Evolutionary conservation across 1,140 invertebrate genomes (phyloP).

Genomic region (Trichoplusia ni): DNA sequence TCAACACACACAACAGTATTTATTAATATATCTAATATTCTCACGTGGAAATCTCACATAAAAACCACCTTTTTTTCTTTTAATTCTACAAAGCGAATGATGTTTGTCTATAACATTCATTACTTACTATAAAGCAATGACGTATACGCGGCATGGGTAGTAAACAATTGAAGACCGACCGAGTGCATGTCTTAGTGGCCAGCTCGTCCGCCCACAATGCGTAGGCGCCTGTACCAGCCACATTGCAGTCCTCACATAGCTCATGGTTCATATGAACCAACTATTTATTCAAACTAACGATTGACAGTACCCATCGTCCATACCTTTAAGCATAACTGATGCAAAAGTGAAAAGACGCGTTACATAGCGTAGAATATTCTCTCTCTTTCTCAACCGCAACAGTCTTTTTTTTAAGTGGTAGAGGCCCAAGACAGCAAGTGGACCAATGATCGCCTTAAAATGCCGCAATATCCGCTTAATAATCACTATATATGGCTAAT

Average conservation of each 20-base stretch:
- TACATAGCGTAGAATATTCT: too few species aligned
- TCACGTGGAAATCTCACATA: too few species aligned
- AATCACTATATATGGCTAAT: constrained; percentile 5
- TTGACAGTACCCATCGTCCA: too few species aligned
- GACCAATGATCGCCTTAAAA: constrained; percentile 31
- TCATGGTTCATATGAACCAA: constrained; percentile 39
- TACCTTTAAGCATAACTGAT: too few species aligned
- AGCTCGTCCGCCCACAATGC: constrained; percentile 32
- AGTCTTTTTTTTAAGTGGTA: too few species aligned
- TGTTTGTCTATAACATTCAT: too few species aligned
- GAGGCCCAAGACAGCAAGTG: constrained; percentile 34
- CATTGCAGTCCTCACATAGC: constrained; percentile 36
- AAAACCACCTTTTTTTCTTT: too few species aligned
- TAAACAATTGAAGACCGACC: constrained; percentile 31
- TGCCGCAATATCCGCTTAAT: constrained; percentile 36
- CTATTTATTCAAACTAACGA: constrained; percentile 52
- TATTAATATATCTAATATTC: too few species aligned
- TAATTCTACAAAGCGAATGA: too few species aligned
- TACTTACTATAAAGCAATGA: constrained; percentile 9
- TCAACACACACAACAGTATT: too few species aligned
- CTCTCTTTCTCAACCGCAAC: too few species aligned
- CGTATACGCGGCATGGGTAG: neutral
- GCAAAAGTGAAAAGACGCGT: too few species aligned
- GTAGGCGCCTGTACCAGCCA: constrained; percentile 35
- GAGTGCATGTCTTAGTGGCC: constrained; percentile 22